A percentile compares a stretch with the other conserved stretches of the same genome.
phyloP scores from a whole-genome alignment of 1,140 invertebrate species.

The Tribolium madens region DNA sequence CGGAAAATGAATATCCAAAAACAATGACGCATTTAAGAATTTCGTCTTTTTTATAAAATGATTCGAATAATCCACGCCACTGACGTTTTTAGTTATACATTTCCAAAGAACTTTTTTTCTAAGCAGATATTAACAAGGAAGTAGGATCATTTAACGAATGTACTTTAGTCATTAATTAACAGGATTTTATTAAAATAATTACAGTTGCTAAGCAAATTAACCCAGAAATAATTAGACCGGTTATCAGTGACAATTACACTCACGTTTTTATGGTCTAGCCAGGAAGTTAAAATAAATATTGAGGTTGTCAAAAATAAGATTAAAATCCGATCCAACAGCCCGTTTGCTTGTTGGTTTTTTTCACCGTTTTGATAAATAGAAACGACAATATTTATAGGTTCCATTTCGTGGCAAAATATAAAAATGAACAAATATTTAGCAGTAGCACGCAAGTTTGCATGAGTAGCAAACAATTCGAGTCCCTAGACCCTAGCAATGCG shows the following conservation, averaged over 20 bases:
- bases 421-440: conserved; percentile 43
- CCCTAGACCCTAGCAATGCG: conserved; percentile 41
- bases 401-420: conserved; percentile 38
- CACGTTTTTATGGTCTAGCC: neutral
- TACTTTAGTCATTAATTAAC: neutral
- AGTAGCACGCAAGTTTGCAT: conserved; percentile 31
- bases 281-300: too few species aligned
- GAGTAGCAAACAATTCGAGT: conserved; percentile 28
- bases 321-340: neutral
- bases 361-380: conserved; percentile 19
- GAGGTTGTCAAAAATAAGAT: neutral
- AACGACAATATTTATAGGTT: conserved; percentile 44
- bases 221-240: neutral
- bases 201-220: neutral
- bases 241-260: too few species aligned
- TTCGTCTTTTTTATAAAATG: too few species aligned
- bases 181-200: neutral
- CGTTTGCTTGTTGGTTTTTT: conserved; percentile 11
- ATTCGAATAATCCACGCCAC: too few species aligned
- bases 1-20: too few species aligned
- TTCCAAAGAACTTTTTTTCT: too few species aligned
- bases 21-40: too few species aligned
- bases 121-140: too few species aligned
- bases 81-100: too few species aligned
- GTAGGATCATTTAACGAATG: neutral